Evolutionary conservation across 64 coral and sea anemone species (phyloP), one percentile per base, ranked within the genome.

Genomic region (Trachythela sp.): DNA sequence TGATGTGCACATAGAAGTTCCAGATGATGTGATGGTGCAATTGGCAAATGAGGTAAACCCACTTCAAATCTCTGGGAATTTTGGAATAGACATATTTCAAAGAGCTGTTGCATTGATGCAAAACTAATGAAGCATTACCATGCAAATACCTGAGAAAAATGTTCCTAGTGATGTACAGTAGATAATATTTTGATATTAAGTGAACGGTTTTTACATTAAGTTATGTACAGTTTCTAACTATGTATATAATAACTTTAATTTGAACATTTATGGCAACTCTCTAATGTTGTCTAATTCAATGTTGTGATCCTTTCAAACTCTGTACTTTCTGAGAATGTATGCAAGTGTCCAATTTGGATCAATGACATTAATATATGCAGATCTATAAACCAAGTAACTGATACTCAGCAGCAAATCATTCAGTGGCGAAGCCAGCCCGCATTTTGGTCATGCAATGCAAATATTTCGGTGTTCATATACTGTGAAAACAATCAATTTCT

Each of bases 11-110:
- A 15, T 86, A 87, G 31, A 68, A 8, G 2, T n/a, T n/a, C 59
- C 59, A 68, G 59, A 68, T 31, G 30, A 68, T 68, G 30, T 22
- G 3, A 68, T 68, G 3, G 59, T 6, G 5, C 20, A 5, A 8
- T 32, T 92, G 38, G 6, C 85, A 86, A 36, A 88, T 31, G 59
- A 83, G n/a, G 48, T 83, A 35, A 29, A 92, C 39, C 71, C 85
- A 35, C 70, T 83, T 26, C 27, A 58, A 48, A 80, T 31, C 39
- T 92, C 90, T 48, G 39, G 40, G 36, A 32, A 48, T 14, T 92
- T 88, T 88, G 90, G 85, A 13, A 88, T 92, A 37, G 70, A 92
- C 26, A 31, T 86, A 2, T 51, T 29, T 43, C 2, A 9, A 50
- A 86, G 50, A 27, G 40, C 84, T 31, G 2, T 68, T 22, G 59